A percentile compares a stretch with the other conserved stretches of the same genome.
These are phyloP conservation scores for Cacoxenus indagator DNA, from an alignment of 2,888 invertebrate genomes.

Conservation along the genomic window DNA sequence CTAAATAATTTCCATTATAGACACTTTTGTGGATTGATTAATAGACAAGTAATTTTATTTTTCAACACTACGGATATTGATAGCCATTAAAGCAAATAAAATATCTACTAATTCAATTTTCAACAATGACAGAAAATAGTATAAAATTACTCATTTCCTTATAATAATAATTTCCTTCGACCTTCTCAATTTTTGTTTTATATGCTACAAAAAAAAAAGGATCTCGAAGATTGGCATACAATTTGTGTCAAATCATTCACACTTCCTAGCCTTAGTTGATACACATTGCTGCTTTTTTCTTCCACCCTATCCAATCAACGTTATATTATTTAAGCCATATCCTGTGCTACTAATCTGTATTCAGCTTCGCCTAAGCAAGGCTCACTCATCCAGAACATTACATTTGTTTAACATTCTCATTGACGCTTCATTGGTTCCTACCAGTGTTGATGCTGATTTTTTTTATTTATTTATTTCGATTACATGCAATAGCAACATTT, in stretches of 20 bases:
- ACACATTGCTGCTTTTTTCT: background rate
- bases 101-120: background rate
- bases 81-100: conserved; percentile 2
- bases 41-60: no score
- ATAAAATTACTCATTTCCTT: conserved; percentile 3
- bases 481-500: conserved; percentile 45
- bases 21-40: no score
- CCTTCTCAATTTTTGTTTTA: conserved; percentile 20
- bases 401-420: conserved; percentile 65
- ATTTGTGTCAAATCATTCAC: conserved; percentile 62
- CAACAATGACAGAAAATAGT: background rate
- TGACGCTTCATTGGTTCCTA: conserved; percentile 58
- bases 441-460: background rate
- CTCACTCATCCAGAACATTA: conserved; percentile 64
- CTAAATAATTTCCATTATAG: no score
- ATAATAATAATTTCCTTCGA: background rate
- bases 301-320: conserved; percentile 55
- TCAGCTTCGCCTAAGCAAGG: conserved; percentile 26
- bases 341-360: background rate
- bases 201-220: background rate
- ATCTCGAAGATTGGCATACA: conserved; percentile 15
- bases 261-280: conserved; percentile 44
- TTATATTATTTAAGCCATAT: conserved; percentile 51
- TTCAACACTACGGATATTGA: no score
- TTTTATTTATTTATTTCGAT: conserved; percentile 3